Evolutionary conservation across 2,888 invertebrate species (phyloP).

Genomic region (Brachyptera risi): DNA sequence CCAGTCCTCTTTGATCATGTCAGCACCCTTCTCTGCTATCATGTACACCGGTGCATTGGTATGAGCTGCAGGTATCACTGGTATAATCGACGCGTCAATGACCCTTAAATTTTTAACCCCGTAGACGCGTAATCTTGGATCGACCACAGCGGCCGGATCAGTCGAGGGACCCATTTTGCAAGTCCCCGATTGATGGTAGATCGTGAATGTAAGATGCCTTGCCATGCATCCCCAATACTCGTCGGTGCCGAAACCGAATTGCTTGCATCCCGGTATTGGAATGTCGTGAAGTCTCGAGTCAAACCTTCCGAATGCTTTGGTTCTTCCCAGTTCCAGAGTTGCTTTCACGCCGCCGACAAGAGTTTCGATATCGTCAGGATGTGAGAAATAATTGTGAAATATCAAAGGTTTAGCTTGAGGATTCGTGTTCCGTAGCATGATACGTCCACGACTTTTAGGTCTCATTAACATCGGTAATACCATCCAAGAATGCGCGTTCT

Average conservation of each 20-base stretch:
- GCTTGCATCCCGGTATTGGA: slow-evolving; percentile 54
- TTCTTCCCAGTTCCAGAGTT: slow-evolving; percentile 47
- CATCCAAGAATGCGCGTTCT: slow-evolving; percentile 43
- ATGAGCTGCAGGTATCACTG: slow-evolving; percentile 69
- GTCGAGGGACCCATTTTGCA: slow-evolving; percentile 60
- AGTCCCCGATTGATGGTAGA: slow-evolving; percentile 65
- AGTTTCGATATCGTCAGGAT: slow-evolving; percentile 46
- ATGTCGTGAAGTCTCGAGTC: slow-evolving; percentile 54
- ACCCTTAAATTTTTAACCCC: slow-evolving; percentile 66
- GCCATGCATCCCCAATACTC: slow-evolving; percentile 65
- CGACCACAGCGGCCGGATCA: slow-evolving; percentile 61
- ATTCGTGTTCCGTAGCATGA: slow-evolving; percentile 64
- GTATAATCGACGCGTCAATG: slow-evolving; percentile 77
- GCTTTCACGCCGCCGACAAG: slow-evolving; percentile 52
- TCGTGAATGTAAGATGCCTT: slow-evolving; percentile 62
- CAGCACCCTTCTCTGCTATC: slow-evolving; percentile 77
- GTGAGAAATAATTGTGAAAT: slow-evolving; percentile 74
- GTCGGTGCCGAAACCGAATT: slow-evolving; percentile 58
- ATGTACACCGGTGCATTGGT: slow-evolving; percentile 74
- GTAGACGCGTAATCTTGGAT: slow-evolving; percentile 57
- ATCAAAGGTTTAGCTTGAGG: slow-evolving; percentile 69
- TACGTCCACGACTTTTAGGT: slow-evolving; percentile 65
- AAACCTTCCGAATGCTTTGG: slow-evolving; percentile 52
- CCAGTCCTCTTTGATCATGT: slow-evolving; percentile 61
- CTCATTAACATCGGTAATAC: slow-evolving; percentile 67